Conservation (phyloP, 2,888 invertebrate genomes). For the Dorcus hopei region DNA sequence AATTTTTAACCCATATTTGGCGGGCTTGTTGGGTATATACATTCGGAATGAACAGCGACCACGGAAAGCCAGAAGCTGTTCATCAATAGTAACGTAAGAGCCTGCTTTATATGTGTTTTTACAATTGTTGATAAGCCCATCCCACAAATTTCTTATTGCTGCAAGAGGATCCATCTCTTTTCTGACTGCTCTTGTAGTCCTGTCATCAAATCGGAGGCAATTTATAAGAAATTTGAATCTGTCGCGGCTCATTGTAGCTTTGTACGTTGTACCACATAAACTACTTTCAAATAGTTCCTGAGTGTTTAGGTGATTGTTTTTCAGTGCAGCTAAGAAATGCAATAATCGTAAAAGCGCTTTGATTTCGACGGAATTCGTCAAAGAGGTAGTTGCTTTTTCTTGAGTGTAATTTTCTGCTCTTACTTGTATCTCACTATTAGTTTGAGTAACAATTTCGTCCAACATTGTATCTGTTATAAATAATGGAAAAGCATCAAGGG, state of each 20-base stretch:
- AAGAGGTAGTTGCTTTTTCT: background rate
- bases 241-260: constrained; percentile 25
- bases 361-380: background rate
- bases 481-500: background rate
- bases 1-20: constrained; percentile 38
- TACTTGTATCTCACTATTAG: background rate
- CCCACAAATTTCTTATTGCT: constrained; percentile 24
- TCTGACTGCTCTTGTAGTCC: constrained; percentile 24
- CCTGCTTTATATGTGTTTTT: constrained; percentile 23
- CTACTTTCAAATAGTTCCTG: constrained; percentile 9
- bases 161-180: constrained; percentile 23
- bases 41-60: constrained; percentile 31
- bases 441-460: no score
- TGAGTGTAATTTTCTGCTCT: background rate
- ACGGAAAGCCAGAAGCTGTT: constrained; percentile 31
- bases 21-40: constrained; percentile 37
- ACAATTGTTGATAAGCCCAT: constrained; percentile 24
- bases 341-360: background rate
- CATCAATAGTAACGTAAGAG: constrained; percentile 31
- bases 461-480: no score
- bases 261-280: constrained; percentile 13
- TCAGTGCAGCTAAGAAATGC: background rate
- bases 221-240: constrained; percentile 25
- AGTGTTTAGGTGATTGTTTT: background rate
- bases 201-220: constrained; percentile 30